These are phyloP conservation scores for Chiloscyllium punctatum DNA, from an alignment of 2,797 vertebrate species.

Conservation along the genomic window DNA sequence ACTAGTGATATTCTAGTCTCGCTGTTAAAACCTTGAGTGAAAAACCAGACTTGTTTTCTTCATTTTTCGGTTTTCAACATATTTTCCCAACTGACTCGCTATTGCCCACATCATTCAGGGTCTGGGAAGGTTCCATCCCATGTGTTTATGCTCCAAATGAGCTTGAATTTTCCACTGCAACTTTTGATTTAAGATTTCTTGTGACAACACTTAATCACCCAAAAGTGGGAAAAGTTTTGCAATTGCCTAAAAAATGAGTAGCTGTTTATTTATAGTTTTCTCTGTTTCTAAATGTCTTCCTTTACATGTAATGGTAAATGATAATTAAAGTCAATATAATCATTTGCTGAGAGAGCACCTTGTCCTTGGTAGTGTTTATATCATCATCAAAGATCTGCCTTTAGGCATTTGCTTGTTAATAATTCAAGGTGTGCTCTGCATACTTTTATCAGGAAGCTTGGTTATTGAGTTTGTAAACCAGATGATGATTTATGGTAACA, in stretches of 20 bases:
- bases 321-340: slow-evolving; percentile 90
- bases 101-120: no score
- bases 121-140: no score
- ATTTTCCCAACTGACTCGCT: no score
- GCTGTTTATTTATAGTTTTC: slow-evolving; percentile 37
- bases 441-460: slow-evolving; percentile 89
- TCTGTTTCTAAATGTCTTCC: slow-evolving; percentile 69
- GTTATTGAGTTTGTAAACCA: slow-evolving; percentile 98
- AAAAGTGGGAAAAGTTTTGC: slow-evolving; percentile 18
- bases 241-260: not conserved
- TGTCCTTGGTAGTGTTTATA: slow-evolving; percentile 93
- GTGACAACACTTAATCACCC: not conserved
- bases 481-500: slow-evolving; percentile 96
- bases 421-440: slow-evolving; percentile 90
- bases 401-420: slow-evolving; percentile 88
- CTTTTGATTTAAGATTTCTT: not conserved
- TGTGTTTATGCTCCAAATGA: not conserved
- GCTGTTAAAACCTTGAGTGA: no score
- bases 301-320: slow-evolving; percentile 66
- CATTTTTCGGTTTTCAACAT: no score
- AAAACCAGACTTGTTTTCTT: no score
- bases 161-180: not conserved
- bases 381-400: slow-evolving; percentile 98
- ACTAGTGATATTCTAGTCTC: no score
- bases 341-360: slow-evolving; percentile 97